A percentile compares a stretch with the other conserved stretches of the same genome.
These are phyloP conservation scores for Cynodonichthys magdalenae DNA, from an alignment of 2,797 vertebrate species.

Conservation along the genomic window DNA sequence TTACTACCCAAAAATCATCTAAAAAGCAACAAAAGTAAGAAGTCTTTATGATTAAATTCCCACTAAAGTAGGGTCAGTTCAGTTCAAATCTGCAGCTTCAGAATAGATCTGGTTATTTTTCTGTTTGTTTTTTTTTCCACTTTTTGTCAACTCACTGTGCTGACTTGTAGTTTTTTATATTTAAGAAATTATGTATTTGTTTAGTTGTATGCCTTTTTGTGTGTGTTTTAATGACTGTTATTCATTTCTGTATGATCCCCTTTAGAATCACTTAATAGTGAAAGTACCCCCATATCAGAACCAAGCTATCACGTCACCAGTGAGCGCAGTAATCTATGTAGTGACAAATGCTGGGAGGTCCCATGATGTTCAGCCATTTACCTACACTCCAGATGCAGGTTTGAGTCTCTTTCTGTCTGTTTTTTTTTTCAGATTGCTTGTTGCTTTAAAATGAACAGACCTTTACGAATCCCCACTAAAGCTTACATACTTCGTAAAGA, in stretches of 20 bases:
- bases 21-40: background rate
- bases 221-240: constrained; percentile 1
- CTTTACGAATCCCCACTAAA: too few relatives aligned
- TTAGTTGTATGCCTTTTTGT: background rate
- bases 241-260: background rate
- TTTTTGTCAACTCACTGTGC: background rate
- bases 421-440: background rate
- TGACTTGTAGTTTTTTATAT: background rate
- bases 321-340: constrained; percentile 94
- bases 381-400: constrained; percentile 96
- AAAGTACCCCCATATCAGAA: constrained; percentile 97
- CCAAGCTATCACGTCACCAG: constrained; percentile 86
- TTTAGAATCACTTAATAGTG: constrained; percentile 97
- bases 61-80: background rate
- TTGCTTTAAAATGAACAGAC: too few relatives aligned
- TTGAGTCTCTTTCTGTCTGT: constrained; percentile 41
- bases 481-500: too few relatives aligned
- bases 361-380: constrained; percentile 95
- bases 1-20: background rate
- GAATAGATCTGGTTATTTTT: background rate
- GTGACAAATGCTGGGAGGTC: constrained; percentile 96
- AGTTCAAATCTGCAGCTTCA: background rate
- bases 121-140: background rate
- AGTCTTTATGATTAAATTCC: background rate
- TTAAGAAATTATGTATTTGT: background rate